Evolutionary conservation across 2,888 invertebrate species (phyloP), one percentile per base, ranked within the genome.

Genomic region (Cheilosia variabilis): DNA sequence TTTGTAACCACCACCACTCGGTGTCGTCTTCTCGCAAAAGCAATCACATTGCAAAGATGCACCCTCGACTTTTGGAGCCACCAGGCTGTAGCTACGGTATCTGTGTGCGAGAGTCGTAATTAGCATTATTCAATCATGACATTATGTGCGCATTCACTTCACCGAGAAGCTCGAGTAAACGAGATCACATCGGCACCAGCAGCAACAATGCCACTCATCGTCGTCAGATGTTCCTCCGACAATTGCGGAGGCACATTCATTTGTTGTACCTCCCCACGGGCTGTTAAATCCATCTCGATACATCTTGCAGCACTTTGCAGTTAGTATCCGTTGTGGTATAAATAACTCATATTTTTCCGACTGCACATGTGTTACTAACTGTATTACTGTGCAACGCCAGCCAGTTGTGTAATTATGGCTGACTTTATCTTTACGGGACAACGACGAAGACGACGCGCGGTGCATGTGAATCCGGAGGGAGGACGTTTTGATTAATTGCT

Each of bases 381-480:
- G 75, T 75, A 60, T 84, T 84, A 75, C 83, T 55, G 1, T 27
- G 79, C 79, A 84, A 79, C 69, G 37, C 37, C 10, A 63, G 65
- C 17, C 65, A 53, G 79, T 84, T 84, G 79, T 84, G 83, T 84
- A 84, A 84, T 84, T 69, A 84, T 69, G 79, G 50, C 63, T 83
- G 52, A 53, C 69, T 58, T 75, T 69, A 76, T 75, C 63, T 69
- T 52, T n/a, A 41, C 31, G 75, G 34, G 22, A 17, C 34, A 31
- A 19, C n/a, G 41, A 17, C 2, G 24, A 34, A 9, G 37, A 37
- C 17, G 37, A 13, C 50, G 10, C 22, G 15, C 31, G n/a, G 37
- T 41, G 55, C 45, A 55, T 5, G 55, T 27, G 55, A 41, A 31
- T 22, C 27, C 7, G 41, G 19, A 24, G 65, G 72, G 57, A 63